Conservation (phyloP, 2,113 vertebrate species). For the Meleagris gallopavo region DNA sequence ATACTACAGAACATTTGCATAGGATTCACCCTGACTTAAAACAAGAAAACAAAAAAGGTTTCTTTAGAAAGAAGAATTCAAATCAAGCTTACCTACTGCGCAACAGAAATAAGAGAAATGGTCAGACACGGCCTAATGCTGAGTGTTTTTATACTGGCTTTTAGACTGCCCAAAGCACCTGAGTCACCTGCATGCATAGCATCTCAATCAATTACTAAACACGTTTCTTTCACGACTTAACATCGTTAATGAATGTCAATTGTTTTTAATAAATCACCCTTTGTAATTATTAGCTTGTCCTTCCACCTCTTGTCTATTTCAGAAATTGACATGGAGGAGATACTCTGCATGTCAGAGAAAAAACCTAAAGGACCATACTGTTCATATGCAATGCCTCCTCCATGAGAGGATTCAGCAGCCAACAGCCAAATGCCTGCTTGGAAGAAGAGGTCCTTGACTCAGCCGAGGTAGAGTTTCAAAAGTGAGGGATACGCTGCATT, state of each 20-base stretch:
- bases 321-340: background rate
- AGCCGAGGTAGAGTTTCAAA: background rate
- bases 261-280: background rate
- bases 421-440: background rate
- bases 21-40: background rate
- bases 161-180: background rate
- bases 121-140: fast-evolving
- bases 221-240: background rate
- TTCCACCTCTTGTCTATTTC: background rate
- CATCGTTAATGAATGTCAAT: background rate
- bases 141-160: background rate
- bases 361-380: background rate
- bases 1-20: background rate
- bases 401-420: background rate
- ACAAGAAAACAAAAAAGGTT: background rate
- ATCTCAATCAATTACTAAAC: background rate
- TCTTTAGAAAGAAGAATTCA: background rate
- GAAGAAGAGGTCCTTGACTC: background rate
- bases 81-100: conserved; percentile 35
- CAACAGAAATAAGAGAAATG: background rate
- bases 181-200: background rate
- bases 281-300: background rate
- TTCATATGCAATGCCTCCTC: background rate
- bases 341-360: background rate
- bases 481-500: background rate